A percentile compares a stretch with the other conserved stretches of the same genome.
These are phyloP conservation scores for Netelia virgata DNA, from an alignment of 2,888 invertebrate species.

Conservation along the genomic window DNA sequence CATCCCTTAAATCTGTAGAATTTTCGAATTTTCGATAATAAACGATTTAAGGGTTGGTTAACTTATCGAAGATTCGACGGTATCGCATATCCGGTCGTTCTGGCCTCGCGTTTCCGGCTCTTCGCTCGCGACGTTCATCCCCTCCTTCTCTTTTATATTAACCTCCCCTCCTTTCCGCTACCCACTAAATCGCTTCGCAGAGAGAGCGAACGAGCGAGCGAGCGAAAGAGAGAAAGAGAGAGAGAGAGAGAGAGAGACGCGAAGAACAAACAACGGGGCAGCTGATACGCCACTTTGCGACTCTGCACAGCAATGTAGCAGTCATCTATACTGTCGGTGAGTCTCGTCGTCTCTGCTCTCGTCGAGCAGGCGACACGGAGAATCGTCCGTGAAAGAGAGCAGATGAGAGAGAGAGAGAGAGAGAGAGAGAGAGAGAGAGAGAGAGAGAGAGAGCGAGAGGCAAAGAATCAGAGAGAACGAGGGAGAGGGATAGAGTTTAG, in stretches of 20 bases:
- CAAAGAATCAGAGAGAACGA: constrained; percentile 6
- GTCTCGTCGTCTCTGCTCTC: constrained; percentile 46
- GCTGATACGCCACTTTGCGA: constrained; percentile 67
- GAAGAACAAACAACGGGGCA: constrained; percentile 62
- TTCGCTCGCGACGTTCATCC: constrained; percentile 19
- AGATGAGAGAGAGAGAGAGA: constrained; percentile 1
- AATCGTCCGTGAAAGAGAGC: constrained; percentile 40
- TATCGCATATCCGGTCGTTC: constrained; percentile 46
- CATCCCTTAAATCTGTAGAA: too few relatives aligned
- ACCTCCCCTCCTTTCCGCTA: neutral
- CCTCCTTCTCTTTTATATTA: neutral
- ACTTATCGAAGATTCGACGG: too few relatives aligned
- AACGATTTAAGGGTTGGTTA: too few relatives aligned
- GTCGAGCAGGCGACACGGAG: constrained; percentile 48
- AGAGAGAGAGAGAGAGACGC: constrained; percentile 39
- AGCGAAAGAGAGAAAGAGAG: constrained; percentile 28
- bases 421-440: neutral
- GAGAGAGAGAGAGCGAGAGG: constrained; percentile 10
- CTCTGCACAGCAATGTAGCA: constrained; percentile 51
- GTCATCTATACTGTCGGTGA: constrained; percentile 48
- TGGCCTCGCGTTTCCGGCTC: constrained; percentile 32
- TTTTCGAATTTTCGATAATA: too few relatives aligned
- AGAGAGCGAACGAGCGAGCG: constrained; percentile 12
- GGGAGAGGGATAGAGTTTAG: constrained; percentile 30
- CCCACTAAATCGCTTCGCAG: constrained; percentile 49